Evolutionary conservation across 1,140 invertebrate species (phyloP).

Genomic region (Drosophila navojoa): DNA sequence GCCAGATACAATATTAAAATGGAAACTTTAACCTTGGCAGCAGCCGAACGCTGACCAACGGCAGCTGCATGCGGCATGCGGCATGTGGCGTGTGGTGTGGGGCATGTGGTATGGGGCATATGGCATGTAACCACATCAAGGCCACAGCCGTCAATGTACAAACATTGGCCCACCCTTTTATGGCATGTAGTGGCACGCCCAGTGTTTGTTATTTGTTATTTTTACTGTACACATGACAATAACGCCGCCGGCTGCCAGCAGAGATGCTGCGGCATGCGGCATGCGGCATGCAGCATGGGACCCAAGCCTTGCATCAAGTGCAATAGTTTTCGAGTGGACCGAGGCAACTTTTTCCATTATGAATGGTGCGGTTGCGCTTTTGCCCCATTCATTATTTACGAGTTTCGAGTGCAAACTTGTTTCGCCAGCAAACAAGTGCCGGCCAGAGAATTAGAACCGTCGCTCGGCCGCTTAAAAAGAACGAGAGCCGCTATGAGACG

Average conservation of each 20-base stretch:
- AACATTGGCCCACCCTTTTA: slow-evolving; percentile 28
- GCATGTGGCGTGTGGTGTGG: neutral
- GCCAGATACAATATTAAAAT: slow-evolving; percentile 72
- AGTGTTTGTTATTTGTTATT: slow-evolving; percentile 79
- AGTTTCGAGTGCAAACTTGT: slow-evolving; percentile 81
- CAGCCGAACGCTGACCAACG: neutral
- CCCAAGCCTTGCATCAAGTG: slow-evolving; percentile 54
- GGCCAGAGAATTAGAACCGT: slow-evolving; percentile 74
- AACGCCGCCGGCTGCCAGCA: slow-evolving; percentile 57
- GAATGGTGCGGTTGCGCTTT: slow-evolving; percentile 82
- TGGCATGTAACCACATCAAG: slow-evolving; percentile 59
- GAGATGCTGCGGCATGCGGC: neutral
- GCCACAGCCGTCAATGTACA: slow-evolving; percentile 57
- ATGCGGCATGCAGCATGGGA: slow-evolving; percentile 29
- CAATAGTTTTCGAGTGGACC: slow-evolving; percentile 76
- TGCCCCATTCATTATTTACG: slow-evolving; percentile 79
- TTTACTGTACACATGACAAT: slow-evolving; percentile 82
- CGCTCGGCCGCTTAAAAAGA: slow-evolving; percentile 63
- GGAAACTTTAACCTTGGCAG: slow-evolving; percentile 75
- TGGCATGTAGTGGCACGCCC: slow-evolving; percentile 44
- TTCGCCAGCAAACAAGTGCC: slow-evolving; percentile 76
- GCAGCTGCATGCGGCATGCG: too few relatives aligned
- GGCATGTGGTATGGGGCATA: neutral
- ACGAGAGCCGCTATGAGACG: slow-evolving; percentile 12
- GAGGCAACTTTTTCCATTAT: slow-evolving; percentile 79